Percentiles rank a stretch among this genome's conserved stretches.
Evolutionary conservation across 2,888 invertebrate genomes (phyloP).

Genomic region (Ochropleura leucogaster): DNA sequence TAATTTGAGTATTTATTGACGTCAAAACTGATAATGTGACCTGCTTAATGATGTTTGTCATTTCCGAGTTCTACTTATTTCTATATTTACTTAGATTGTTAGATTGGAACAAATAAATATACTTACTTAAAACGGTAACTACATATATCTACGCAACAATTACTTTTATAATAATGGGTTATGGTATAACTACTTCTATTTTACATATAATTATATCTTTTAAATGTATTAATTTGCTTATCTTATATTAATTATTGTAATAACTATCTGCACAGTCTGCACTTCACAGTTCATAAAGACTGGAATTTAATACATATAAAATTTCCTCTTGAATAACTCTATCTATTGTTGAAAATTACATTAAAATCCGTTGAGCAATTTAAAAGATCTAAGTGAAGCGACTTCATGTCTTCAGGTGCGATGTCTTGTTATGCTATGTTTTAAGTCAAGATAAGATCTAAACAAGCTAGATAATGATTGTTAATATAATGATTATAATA

Average conservation of each 20-base stretch:
- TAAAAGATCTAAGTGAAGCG: no score
- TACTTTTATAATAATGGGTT: neutral
- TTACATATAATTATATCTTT: no score
- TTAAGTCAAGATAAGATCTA: neutral
- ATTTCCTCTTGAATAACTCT: no score
- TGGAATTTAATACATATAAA: no score
- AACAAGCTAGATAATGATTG: neutral
- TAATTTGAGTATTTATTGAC: neutral
- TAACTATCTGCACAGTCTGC: no score
- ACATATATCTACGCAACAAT: neutral
- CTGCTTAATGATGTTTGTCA: neutral
- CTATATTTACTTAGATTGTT: neutral
- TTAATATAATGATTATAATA: neutral
- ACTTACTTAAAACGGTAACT: neutral
- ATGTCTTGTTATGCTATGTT: no score
- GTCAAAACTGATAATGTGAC: slow-evolving; percentile 18
- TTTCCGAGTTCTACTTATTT: slow-evolving; percentile 5
- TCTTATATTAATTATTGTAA: no score
- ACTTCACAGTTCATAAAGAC: no score
- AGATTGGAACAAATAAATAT: neutral
- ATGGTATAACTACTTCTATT: neutral
- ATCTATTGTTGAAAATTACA: no score
- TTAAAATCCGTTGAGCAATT: no score
- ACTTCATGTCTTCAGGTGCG: no score
- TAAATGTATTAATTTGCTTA: no score